Evolutionary conservation across 2,113 vertebrate species (phyloP).

Genomic region (Salvelinus alpinus): DNA sequence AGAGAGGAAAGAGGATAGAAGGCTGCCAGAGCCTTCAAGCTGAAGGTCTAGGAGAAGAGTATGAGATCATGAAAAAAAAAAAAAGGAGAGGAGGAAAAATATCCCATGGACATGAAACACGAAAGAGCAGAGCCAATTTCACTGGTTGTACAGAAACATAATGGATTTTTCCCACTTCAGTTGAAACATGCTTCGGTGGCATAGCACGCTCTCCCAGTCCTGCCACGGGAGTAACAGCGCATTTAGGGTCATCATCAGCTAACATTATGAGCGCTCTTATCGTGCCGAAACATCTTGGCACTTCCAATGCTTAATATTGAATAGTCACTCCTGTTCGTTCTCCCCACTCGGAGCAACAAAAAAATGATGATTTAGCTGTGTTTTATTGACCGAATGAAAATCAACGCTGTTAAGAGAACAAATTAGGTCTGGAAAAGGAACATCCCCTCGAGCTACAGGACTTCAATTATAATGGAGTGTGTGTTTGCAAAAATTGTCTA

Average conservation of each 20-base stretch:
- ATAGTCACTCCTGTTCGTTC: constrained; percentile 58
- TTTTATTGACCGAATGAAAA: constrained; percentile 69
- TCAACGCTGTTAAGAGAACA: constrained; percentile 68
- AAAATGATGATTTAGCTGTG: constrained; percentile 25
- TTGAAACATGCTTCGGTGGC: constrained; percentile 29
- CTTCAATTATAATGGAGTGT: constrained; percentile 72
- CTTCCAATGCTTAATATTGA: constrained; percentile 66
- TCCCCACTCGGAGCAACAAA: background rate
- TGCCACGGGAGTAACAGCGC: constrained; percentile 41
- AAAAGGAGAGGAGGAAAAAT: constrained; percentile 48
- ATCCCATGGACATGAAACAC: constrained; percentile 55
- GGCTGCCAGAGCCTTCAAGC: background rate
- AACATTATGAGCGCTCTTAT: constrained; percentile 61
- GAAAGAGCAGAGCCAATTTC: constrained; percentile 51
- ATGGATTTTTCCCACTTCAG: constrained; percentile 59
- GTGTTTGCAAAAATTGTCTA: constrained; percentile 67
- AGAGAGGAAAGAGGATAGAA: background rate
- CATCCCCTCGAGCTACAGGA: constrained; percentile 44
- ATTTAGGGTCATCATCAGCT: constrained; percentile 49
- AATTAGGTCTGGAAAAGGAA: constrained; percentile 66
- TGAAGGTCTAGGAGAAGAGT: constrained; percentile 7
- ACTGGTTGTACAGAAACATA: constrained; percentile 53
- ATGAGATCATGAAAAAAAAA: constrained; percentile 50
- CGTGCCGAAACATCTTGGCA: constrained; percentile 63
- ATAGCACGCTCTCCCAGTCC: background rate